These are phyloP conservation scores for Danionella dracula DNA, from an alignment of 2,797 vertebrate genomes.

Conservation along the genomic window DNA sequence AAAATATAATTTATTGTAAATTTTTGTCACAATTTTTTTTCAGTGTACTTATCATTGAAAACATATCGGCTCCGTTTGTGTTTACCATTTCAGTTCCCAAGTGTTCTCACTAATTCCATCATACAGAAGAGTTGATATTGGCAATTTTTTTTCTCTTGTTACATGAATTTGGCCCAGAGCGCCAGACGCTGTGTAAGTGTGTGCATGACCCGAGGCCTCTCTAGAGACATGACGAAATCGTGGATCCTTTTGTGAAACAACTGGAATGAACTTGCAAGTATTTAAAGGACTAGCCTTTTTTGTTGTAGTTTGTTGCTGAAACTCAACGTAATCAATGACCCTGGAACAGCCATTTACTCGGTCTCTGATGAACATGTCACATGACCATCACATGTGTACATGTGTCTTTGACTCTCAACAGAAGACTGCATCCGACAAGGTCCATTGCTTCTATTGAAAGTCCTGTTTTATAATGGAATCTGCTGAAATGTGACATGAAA, in stretches of 20 bases:
- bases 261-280: background rate
- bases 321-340: background rate
- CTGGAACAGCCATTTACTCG: background rate
- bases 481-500: background rate
- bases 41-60: too few species aligned
- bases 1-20: too few species aligned
- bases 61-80: too few species aligned
- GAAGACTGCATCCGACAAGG: slow-evolving; percentile 1
- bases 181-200: slow-evolving; percentile 2
- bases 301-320: background rate
- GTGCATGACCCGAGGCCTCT: background rate
- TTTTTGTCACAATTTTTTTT: too few species aligned
- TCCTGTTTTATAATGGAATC: slow-evolving; percentile 1
- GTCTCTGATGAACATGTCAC: background rate
- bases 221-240: slow-evolving; percentile 12
- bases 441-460: slow-evolving; percentile 8
- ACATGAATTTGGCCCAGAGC: background rate
- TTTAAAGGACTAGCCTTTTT: background rate
- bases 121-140: background rate
- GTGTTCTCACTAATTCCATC: background rate
- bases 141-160: background rate
- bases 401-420: slow-evolving; percentile 23
- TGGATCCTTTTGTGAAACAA: slow-evolving; percentile 19
- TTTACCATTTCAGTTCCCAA: background rate
- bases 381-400: background rate